Base-by-base conservation (phyloP, 1,140 invertebrate genomes). In the Drosophila oshimai region DNA sequence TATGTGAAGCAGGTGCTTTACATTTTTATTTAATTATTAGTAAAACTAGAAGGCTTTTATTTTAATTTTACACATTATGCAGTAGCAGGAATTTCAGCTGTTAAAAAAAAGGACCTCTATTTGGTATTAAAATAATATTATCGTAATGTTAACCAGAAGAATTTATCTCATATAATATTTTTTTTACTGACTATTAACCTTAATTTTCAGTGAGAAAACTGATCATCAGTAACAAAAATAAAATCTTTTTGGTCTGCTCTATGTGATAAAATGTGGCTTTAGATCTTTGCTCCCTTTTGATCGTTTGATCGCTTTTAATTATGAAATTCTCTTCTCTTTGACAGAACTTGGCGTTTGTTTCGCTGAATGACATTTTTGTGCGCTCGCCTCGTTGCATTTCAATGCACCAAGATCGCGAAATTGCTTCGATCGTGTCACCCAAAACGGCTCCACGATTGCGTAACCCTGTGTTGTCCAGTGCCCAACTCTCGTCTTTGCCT, bases 381-480 rank as follows among this genome's bases (percentile, higher is more conserved):
- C 74, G 76, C 57, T 72, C 60, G 67, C 44, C 57, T 67, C 6
- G 53, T 76, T 86, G 76, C 84, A 86, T 86, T 86, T 81, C 67
- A 86, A 87, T 87, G 64, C 58, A 65, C 9, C 58, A 26, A 83
- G 78, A 84, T 78, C 77, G 15, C 72, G n/a, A 86, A 86, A 87
- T 86, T 87, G 80, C 62, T 73, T 42, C 49, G 60, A 55, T 60
- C 29, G 61, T 39, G 45, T 50, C 39, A 37, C 57, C 81, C 46
- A 81, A 87, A 76, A 68, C 37, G 57, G 62, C 28, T 39, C 42
- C 39, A 24, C 2, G 33, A 28, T 86, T 86, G 51, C 81, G 72
- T 70, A 86, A 87, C 20, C n/a, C 33, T 34, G n/a, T n/a, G n/a
- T n/a, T n/a, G 15, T 28, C 18, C 17, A 22, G 9, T 3, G 10